Percentiles rank a stretch among this genome's conserved stretches.
Evolutionary conservation across 2,888 invertebrate genomes (phyloP).

Genomic region (Branchipolynoe longqiensis): DNA sequence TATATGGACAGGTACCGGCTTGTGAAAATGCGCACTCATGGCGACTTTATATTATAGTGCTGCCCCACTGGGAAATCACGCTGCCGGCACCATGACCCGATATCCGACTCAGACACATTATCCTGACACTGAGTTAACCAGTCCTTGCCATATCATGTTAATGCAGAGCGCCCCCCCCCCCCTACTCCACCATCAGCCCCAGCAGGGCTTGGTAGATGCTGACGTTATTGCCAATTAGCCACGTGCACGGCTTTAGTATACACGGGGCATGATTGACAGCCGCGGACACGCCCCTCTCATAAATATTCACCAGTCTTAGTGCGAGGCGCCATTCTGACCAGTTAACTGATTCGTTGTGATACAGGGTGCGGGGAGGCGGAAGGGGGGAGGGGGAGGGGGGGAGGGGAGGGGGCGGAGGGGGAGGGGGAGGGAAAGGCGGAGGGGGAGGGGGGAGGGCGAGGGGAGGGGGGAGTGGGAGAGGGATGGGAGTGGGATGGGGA

Average conservation of each 20-base stretch:
- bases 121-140: too few species aligned
- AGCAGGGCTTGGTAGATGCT: neutral
- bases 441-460: neutral
- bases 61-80: too few species aligned
- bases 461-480: too few species aligned
- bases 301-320: neutral
- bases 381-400: neutral
- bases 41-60: too few species aligned
- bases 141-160: too few species aligned
- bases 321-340: constrained; percentile 24
- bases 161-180: too few species aligned
- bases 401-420: neutral
- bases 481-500: too few species aligned
- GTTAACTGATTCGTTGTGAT: constrained; percentile 6
- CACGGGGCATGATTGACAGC: constrained; percentile 21
- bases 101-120: too few species aligned
- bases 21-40: too few species aligned
- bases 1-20: too few species aligned
- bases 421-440: neutral
- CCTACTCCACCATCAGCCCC: too few species aligned
- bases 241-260: neutral
- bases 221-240: constrained; percentile 36
- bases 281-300: constrained; percentile 15
- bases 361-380: neutral
- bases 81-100: too few species aligned